Base-by-base conservation (phyloP, 2,888 invertebrate genomes). In the Pollenia griseotomentosa region DNA sequence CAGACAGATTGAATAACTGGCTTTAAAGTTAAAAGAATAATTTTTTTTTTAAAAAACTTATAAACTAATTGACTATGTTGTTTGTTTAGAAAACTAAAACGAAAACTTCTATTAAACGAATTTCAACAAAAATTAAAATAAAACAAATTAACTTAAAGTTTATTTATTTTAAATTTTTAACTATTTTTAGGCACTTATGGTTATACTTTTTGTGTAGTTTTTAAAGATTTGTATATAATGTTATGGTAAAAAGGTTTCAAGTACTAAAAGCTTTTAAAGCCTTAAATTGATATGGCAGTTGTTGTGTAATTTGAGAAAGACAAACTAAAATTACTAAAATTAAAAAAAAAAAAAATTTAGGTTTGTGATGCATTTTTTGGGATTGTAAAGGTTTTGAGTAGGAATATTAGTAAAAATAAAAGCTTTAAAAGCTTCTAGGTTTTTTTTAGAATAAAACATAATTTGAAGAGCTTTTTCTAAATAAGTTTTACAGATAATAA, bases 151-250 rank as follows among this genome's bases (percentile, higher is more conserved):
- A 70, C 23, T 68, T 16, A 23, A 48, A 33, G n/a, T 12, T 66
- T 74, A 16, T 46, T 71, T 19, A 19, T 55, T 59, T 33, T 42
- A 44, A 2, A 23, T 73, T 73, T 73, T 79, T 83, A 16, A 19
- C 51, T 77, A 79, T 84, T 82, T 82, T 81, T 87, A 87, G 85
- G 85, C 87, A 87, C 85, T 87, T 85, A 87, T 77, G 85, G 85
- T 83, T 74, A 73, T 81, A 83, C 4, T 66, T 33, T 55, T 70
- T 87, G 42, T 82, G 65, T 70, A 40, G 59, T 5, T 80, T 82
- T 59, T 73, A 73, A 65, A 42, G 6, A 68, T 71, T 33, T n/a
- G 16, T 68, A 46, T 75, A 78, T 14, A 53, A 75, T n/a, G n/a
- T 77, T 23, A 6, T 44, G 65, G 65, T 70, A 68, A 73, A 61